Evolutionary conservation across 2,797 vertebrate species (phyloP).

Genomic region (Graptemys geographica): DNA sequence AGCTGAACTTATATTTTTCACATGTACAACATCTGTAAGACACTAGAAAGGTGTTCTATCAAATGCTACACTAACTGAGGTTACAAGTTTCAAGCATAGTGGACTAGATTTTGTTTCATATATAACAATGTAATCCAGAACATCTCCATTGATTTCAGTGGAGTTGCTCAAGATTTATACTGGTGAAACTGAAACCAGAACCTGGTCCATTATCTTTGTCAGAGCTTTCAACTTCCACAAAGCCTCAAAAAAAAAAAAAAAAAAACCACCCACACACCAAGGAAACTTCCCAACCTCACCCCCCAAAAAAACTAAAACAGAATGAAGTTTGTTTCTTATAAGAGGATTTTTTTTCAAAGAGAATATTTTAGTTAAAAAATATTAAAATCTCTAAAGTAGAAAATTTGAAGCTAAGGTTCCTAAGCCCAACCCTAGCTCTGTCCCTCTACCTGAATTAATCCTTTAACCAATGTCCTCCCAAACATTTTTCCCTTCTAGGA

Average conservation of each 20-base stretch:
- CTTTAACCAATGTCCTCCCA: background rate
- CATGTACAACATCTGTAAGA: background rate
- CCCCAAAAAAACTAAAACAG: too few species aligned
- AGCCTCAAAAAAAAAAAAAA: background rate
- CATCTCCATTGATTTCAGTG: too few species aligned
- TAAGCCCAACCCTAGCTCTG: background rate
- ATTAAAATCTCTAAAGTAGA: background rate
- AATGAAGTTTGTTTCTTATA: background rate
- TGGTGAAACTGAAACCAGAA: background rate
- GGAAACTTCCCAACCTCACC: background rate
- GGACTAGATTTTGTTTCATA: background rate
- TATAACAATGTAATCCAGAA: background rate
- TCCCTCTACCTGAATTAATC: background rate
- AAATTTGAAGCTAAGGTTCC: background rate
- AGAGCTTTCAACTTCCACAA: background rate
- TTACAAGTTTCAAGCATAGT: background rate
- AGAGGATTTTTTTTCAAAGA: background rate
- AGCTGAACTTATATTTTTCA: background rate
- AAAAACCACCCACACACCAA: background rate
- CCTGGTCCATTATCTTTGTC: background rate
- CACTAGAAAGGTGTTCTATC: background rate
- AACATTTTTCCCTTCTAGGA: background rate
- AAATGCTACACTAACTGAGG: background rate
- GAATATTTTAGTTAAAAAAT: background rate
- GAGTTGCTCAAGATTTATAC: background rate